A percentile compares a stretch with the other conserved stretches of the same genome.
Conservation (phyloP, 2,888 invertebrate genomes). For the Lagria hirta region DNA sequence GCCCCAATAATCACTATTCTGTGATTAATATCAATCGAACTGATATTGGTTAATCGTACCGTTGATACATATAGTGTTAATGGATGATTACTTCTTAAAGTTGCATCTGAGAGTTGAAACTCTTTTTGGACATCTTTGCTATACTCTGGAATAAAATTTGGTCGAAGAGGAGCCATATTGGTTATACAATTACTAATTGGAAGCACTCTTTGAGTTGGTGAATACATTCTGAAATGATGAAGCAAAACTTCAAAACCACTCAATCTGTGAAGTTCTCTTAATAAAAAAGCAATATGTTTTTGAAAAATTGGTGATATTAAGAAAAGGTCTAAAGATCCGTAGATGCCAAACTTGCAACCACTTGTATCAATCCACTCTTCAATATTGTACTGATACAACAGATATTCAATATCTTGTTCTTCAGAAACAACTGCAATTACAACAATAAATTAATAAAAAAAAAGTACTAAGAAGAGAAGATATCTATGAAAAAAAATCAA, state of each 20-base stretch:
- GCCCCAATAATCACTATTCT: slow-evolving; percentile 68
- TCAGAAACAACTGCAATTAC: slow-evolving; percentile 44
- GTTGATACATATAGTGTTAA: slow-evolving; percentile 62
- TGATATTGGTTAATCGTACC: slow-evolving; percentile 56
- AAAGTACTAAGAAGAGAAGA: slow-evolving; percentile 1
- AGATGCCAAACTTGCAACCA: slow-evolving; percentile 43
- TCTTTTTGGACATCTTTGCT: slow-evolving; percentile 34
- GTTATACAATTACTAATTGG: slow-evolving; percentile 39
- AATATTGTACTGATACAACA: slow-evolving; percentile 51
- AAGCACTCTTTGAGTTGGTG: slow-evolving; percentile 33
- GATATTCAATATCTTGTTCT: slow-evolving; percentile 46
- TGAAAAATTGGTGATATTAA: slow-evolving; percentile 63
- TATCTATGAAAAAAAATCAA: not conserved
- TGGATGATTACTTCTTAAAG: slow-evolving; percentile 33
- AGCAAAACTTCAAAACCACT: slow-evolving; percentile 59
- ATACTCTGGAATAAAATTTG: slow-evolving; percentile 37
- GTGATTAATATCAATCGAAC: slow-evolving; percentile 58
- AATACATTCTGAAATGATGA: slow-evolving; percentile 58
- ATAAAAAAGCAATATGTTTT: slow-evolving; percentile 59
- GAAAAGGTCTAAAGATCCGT: slow-evolving; percentile 54
- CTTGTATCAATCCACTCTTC: slow-evolving; percentile 46
- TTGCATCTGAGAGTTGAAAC: slow-evolving; percentile 13
- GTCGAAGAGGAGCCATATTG: slow-evolving; percentile 41
- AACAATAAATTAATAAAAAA: not conserved
- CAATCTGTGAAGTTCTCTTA: slow-evolving; percentile 64